Percentiles rank a stretch among this genome's conserved stretches.
phyloP scores from a whole-genome alignment of 2,113 vertebrate species.

The Cyanoderma ruficeps region DNA sequence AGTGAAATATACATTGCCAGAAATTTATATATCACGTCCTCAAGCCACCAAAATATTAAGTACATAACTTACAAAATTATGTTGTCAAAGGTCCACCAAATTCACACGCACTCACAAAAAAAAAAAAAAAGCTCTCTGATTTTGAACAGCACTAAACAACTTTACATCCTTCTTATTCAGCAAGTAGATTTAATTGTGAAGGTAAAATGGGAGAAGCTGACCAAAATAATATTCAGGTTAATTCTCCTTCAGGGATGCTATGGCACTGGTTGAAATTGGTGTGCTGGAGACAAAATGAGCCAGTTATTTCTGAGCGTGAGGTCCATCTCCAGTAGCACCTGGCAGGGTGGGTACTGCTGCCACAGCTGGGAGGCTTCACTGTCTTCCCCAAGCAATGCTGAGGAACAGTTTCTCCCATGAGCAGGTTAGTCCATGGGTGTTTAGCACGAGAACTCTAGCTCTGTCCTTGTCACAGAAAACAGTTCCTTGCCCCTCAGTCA shows the following conservation, averaged over 20 bases:
- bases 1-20: neutral
- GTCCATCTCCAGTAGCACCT: neutral
- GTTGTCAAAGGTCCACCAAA: neutral
- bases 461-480: neutral
- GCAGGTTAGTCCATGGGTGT: neutral
- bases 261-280: neutral
- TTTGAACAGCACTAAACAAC: neutral
- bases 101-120: neutral
- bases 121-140: neutral
- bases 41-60: neutral
- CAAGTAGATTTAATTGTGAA: neutral
- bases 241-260: neutral
- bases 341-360: neutral
- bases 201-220: neutral
- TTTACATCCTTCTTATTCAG: neutral
- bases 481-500: neutral
- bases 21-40: neutral
- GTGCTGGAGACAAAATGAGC: neutral
- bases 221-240: neutral
- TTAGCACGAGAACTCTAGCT: neutral
- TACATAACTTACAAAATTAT: neutral
- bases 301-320: neutral
- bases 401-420: rapidly evolving
- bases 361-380: neutral
- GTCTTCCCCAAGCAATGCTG: neutral